phyloP scores from a whole-genome alignment of 2,888 invertebrate species.

The Chrysolina americana region DNA sequence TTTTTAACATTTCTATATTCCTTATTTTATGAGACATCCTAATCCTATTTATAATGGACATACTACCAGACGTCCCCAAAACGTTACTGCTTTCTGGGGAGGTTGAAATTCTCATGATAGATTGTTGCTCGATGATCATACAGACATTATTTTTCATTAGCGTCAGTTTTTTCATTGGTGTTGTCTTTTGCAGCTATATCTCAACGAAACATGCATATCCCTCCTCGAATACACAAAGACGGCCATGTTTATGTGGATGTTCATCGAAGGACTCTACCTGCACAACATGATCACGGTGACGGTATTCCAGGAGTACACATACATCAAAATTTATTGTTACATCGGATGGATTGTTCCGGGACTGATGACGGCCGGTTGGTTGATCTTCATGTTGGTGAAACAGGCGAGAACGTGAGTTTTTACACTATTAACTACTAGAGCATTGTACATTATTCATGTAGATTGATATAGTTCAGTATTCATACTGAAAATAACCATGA shows the following conservation, averaged over 20 bases:
- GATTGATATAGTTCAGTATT: no score
- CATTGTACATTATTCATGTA: no score
- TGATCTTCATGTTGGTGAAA: constrained; percentile 71
- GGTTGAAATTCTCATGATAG: no score
- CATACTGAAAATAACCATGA: no score
- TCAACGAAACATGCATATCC: constrained; percentile 55
- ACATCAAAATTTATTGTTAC: constrained; percentile 76
- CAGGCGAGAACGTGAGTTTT: constrained; percentile 61
- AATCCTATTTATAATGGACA: no score
- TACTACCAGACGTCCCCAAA: no score
- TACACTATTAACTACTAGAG: not conserved
- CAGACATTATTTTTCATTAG: no score
- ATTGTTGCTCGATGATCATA: no score
- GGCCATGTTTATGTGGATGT: constrained; percentile 97
- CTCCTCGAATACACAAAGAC: constrained; percentile 91
- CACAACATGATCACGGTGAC: constrained; percentile 87
- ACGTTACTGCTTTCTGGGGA: no score
- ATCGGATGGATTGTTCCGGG: constrained; percentile 85
- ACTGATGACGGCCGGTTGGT: constrained; percentile 80
- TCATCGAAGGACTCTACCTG: constrained; percentile 92
- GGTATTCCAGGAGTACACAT: constrained; percentile 77
- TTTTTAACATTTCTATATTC: no score
- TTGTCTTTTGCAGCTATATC: constrained; percentile 50
- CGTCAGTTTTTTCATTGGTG: no score
- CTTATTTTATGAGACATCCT: no score